Evolutionary conservation across 2,888 invertebrate species (phyloP), one percentile per base, ranked within the genome.

Genomic region (Tiliacea citrago): DNA sequence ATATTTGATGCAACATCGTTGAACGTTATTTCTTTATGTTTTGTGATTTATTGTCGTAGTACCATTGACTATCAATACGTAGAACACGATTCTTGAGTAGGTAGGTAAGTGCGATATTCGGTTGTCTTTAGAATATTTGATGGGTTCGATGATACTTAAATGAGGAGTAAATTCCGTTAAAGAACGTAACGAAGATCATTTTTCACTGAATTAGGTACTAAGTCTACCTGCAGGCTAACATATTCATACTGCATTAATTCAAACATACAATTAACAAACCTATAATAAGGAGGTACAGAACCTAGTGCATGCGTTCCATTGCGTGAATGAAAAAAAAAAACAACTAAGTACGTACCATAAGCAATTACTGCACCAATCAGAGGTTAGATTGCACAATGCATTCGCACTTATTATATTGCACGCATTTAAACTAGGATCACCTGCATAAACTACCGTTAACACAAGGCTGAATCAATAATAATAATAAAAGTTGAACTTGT

Each of bases 401-500:
- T 57, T 67, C 24, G 13, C 55, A 68, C 16, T 42, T 68, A 67
- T 42, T n/a, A 49, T 29, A 76, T 79, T 35, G 35, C 18, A 74
- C 57, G 55, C 60, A 76, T 75, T 68, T 69, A 68, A 74, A 74
- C 67, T 72, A 77, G 69, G 79, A 81, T 67, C 67, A 82, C 73
- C 60, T 86, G 85, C 83, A 85, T 66, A 67, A 67, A 73, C 70
- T 67, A 74, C 76, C 81, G 75, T 81, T 76, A 81, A 73, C 70
- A 79, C 92, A 90, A 93, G 94, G 94, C 79, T 88, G 82, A 89
- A 88, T 91, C 86, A 92, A 94, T 94, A 39, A 39, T 39, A 88
- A 90, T 88, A 91, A 90, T 91, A 90, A 90, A 90, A 90, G 90
- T 89, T 90, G 91, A 91, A 92, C 91, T 92, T 88, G 92, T 84